Evolutionary conservation across 2,113 vertebrate species (phyloP), one percentile per base, ranked within the genome.

Genomic region (Megaceryle torquata): DNA sequence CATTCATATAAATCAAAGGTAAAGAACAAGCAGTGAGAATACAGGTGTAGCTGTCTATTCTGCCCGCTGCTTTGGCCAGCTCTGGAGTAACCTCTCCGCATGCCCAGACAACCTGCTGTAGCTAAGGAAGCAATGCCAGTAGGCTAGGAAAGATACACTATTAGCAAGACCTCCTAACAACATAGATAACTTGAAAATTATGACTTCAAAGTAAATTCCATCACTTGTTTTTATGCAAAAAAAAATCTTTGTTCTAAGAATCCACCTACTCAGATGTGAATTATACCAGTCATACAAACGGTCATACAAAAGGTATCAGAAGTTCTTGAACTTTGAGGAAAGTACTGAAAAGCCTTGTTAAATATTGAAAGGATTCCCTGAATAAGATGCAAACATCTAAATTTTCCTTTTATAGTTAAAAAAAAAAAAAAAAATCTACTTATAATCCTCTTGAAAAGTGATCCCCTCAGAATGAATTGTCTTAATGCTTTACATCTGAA

Each of bases 401-500:
- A 93, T 95, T 96, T 93, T 86, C 37, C 20, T 82, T 95, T 82
- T 86, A n/a, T 69, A 95, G 92, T 88, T 84, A 41, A 65, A 77
- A 82, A 87, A 84, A n/a, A 82, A 93, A 90, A 85, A 63, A 28
- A 37, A 37, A n/a, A n/a, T 19, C 59, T 82, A 72, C 74, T 85
- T 92, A 56, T 67, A 93, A 96, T 96, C 83, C 91, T 57, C 92
- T 94, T 96, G 96, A 95, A 97, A 97, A 96, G 29, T 16, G 95
- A 97, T 96, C 94, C 48, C 83, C 81, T 79, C 69, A 59, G 81
- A 93, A 89, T 72, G 86, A 95, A 65, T 67, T 74, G 74, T 92
- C 88, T 89, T 97, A 97, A 96, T 97, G 81, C 21, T 91, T 96
- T 96, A 91, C 95, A 94, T 96, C 91, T 95, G 96, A 97, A 89